Evolutionary conservation across 2,888 invertebrate genomes (phyloP).

Genomic region (Drosophila helvetica): DNA sequence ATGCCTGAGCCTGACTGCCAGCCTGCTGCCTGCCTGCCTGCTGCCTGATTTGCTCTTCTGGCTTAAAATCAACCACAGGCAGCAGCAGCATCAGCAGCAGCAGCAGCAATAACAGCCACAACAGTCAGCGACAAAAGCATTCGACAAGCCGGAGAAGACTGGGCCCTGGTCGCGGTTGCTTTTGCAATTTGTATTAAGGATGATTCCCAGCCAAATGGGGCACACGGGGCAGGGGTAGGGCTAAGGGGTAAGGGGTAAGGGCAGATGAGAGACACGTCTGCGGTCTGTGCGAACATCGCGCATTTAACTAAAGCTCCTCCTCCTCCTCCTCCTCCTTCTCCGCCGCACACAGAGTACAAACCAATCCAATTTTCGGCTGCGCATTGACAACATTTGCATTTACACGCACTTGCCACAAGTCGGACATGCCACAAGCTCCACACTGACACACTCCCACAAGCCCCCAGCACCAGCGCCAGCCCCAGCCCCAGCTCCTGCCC

Average conservation of each 20-base stretch:
- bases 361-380: constrained; percentile 73
- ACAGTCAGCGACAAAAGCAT: constrained; percentile 29
- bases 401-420: constrained; percentile 73
- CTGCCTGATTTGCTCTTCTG: constrained; percentile 64
- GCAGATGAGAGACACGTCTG: constrained; percentile 41
- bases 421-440: constrained; percentile 59
- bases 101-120: constrained; percentile 21
- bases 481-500: constrained; percentile 5
- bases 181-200: constrained; percentile 81
- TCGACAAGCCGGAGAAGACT: constrained; percentile 37
- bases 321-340: neutral
- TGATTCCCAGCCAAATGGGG: constrained; percentile 61
- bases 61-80: constrained; percentile 66
- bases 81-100: constrained; percentile 15
- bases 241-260: constrained; percentile 15
- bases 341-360: constrained; percentile 1
- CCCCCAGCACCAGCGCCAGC: neutral
- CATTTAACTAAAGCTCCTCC: constrained; percentile 61
- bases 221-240: constrained; percentile 13
- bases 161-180: constrained; percentile 71
- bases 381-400: constrained; percentile 75
- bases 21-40: neutral
- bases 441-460: constrained; percentile 14
- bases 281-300: constrained; percentile 52
- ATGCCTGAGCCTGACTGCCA: constrained; percentile 1